These are phyloP conservation scores for Polypedilum pembai DNA, from an alignment of 1,140 invertebrate genomes.

Conservation along the genomic window DNA sequence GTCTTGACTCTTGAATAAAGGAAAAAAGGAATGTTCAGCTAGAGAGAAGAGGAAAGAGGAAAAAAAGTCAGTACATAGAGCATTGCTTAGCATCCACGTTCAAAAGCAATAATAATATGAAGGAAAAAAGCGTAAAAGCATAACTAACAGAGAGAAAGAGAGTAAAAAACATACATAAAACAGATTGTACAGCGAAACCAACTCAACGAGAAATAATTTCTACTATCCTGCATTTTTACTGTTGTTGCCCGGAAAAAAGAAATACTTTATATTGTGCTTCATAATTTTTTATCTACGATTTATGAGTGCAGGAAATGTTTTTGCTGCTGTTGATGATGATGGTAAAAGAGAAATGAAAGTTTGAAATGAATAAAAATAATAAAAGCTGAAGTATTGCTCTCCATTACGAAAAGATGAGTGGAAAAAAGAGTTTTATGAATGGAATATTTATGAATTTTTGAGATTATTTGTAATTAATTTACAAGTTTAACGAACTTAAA, in stretches of 20 bases:
- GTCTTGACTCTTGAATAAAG: not conserved
- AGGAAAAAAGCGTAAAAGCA: not conserved
- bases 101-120: constrained; percentile 10
- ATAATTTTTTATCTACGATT: constrained; percentile 16
- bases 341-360: not conserved
- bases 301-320: not conserved
- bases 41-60: not conserved
- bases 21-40: not conserved
- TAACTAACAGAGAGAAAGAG: not conserved
- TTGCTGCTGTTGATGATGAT: not conserved
- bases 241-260: not conserved
- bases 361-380: not conserved
- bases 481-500: no score
- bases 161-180: not conserved
- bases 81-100: not conserved
- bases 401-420: no score
- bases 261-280: not conserved
- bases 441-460: no score
- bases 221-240: not conserved
- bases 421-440: no score
- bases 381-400: no score
- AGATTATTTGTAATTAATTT: no score
- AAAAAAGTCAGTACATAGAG: not conserved
- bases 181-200: not conserved
- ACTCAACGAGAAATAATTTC: constrained; percentile 7